phyloP scores from a whole-genome alignment of 2,797 vertebrate species.

The Spinibarbus caldwelli region DNA sequence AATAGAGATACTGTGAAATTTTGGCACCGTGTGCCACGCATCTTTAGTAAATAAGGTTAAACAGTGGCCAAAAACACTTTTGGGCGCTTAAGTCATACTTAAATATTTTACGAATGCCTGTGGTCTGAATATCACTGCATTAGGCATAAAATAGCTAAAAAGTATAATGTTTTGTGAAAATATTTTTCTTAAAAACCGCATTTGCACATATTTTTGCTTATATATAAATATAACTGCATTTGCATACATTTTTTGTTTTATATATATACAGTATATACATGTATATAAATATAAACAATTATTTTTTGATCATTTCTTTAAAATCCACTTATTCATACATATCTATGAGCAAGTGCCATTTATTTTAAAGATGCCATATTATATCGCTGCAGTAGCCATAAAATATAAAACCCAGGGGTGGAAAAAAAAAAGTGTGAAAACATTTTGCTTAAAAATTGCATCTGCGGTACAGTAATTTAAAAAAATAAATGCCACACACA shows the following conservation, averaged over 20 bases:
- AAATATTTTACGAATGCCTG: not conserved
- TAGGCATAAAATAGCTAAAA: not conserved
- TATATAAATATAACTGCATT: no score
- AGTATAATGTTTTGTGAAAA: not conserved
- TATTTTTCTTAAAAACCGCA: not conserved
- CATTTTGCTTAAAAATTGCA: not conserved
- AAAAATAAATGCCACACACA: not conserved
- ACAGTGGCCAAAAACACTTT: not conserved
- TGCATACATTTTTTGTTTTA: no score
- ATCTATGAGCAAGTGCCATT: not conserved
- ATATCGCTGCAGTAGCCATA: not conserved
- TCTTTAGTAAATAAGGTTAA: not conserved
- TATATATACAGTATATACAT: no score
- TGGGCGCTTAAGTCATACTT: not conserved
- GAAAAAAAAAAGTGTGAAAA: not conserved
- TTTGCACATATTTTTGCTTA: no score
- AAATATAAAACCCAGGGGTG: not conserved
- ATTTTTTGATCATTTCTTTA: no score
- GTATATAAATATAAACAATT: no score
- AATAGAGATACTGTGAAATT: not conserved
- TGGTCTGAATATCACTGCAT: not conserved
- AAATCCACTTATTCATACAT: not conserved
- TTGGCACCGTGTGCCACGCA: not conserved
- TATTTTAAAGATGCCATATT: not conserved
- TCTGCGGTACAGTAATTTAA: not conserved